Evolutionary conservation across 2,797 vertebrate genomes (phyloP).

Genomic region (Neoniphon sammara): DNA sequence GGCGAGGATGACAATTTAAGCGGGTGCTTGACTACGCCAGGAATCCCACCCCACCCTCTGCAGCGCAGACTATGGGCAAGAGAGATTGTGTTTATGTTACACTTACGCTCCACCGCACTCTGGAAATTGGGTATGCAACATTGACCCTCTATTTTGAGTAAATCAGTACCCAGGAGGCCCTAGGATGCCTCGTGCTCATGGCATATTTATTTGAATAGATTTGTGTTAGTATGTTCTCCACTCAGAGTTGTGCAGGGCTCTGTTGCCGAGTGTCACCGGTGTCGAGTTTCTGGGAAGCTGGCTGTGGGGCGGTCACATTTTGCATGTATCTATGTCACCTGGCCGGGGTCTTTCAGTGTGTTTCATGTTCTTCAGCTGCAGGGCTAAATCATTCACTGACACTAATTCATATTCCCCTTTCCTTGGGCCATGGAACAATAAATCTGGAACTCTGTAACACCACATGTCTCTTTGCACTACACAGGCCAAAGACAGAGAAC

Average conservation of each 20-base stretch:
- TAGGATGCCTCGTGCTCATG: conserved; percentile 72
- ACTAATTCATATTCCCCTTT: conserved; percentile 70
- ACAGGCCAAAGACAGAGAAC: conserved; percentile 69
- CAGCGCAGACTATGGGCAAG: conserved; percentile 75
- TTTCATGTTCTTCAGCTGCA: conserved; percentile 69
- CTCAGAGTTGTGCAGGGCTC: conserved; percentile 58
- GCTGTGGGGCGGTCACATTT: conserved; percentile 70
- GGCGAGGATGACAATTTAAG: conserved; percentile 85
- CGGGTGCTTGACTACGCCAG: conserved; percentile 80
- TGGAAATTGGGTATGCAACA: conserved; percentile 86
- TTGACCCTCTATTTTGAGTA: conserved; percentile 84
- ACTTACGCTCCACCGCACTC: conserved; percentile 81
- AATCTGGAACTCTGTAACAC: conserved; percentile 65
- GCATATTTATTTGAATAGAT: conserved; percentile 81
- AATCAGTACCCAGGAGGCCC: conserved; percentile 81
- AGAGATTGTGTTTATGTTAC: conserved; percentile 85
- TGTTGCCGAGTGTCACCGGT: conserved; percentile 69
- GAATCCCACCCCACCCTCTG: conserved; percentile 84
- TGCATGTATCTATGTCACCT: conserved; percentile 76
- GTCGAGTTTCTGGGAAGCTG: conserved; percentile 74
- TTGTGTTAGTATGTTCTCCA: conserved; percentile 64
- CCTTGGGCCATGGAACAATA: conserved; percentile 56
- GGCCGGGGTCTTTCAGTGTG: conserved; percentile 62
- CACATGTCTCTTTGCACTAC: conserved; percentile 64
- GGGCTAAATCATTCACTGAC: conserved; percentile 76